phyloP scores from a whole-genome alignment of 2,888 invertebrate genomes.

The Timandra comae region DNA sequence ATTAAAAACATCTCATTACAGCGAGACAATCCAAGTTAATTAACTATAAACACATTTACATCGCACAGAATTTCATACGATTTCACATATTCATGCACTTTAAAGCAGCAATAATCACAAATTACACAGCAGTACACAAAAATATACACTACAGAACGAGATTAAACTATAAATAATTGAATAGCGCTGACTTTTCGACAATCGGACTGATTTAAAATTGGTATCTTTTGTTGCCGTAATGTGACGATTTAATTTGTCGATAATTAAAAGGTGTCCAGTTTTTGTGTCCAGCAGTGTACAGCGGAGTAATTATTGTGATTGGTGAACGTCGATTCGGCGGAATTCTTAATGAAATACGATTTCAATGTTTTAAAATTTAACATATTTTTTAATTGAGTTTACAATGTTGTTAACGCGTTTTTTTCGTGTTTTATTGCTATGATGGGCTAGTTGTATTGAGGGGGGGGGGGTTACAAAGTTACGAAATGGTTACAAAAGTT shows the following conservation, averaged over 20 bases:
- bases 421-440: too few relatives aligned
- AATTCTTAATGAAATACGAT: constrained; percentile 7
- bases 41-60: not conserved
- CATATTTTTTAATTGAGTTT: too few relatives aligned
- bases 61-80: not conserved
- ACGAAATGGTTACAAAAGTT: too few relatives aligned
- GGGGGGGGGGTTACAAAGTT: too few relatives aligned
- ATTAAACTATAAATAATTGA: constrained; percentile 13
- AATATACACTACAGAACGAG: constrained; percentile 7
- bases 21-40: too few relatives aligned
- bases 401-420: too few relatives aligned
- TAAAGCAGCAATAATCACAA: constrained; percentile 14
- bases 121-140: constrained; percentile 14
- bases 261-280: constrained; percentile 1
- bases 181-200: not conserved
- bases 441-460: too few relatives aligned
- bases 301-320: constrained; percentile 10
- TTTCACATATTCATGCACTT: constrained; percentile 8
- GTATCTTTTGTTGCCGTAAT: constrained; percentile 18
- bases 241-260: constrained; percentile 6
- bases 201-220: constrained; percentile 19
- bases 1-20: too few relatives aligned
- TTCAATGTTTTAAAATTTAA: not conserved
- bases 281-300: constrained; percentile 11
- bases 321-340: constrained; percentile 4